Evolutionary conservation across 2,113 vertebrate genomes (phyloP), one percentile per base, ranked within the genome.

Genomic region (Apteryx mantelli): DNA sequence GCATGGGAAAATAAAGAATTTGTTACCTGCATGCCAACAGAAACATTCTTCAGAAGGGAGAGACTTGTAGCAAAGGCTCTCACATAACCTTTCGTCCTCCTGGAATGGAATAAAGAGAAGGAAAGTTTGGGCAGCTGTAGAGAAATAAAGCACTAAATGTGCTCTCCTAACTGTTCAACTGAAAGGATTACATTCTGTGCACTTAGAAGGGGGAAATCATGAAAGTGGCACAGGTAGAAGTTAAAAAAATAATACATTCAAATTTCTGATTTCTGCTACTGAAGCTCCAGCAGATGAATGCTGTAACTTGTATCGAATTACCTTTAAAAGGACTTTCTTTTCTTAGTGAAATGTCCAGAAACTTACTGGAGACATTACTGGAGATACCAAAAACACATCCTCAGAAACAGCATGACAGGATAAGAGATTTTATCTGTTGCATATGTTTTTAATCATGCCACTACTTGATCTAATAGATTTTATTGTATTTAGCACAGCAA

Each of bases 391-490:
- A 84, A 87, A 2, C 24, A 40, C 8, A 74, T 70, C 76, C 36
- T 81, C 34, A 92, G 14, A 93, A 78, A 28, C 38, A 88, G 77
- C 9, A 50, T 3, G 17, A 53, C 21, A 60, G 44, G 3, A 88
- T 38, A 77, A 91, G 90, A 86, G 18, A 65, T 88, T 90, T 86
- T 92, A 81, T 78, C 86, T 91, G 46, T 88, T n/a, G 11, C 9
- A 20, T 77, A 5, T 34, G 46, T 48, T 17, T 75, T 86, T 56
- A 86, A 46, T n/a, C 42, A 82, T 78, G 46, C 15, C 44, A 77
- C 68, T 71, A 3, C 79, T 91, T 91, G 40, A 78, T 86, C 40
- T 88, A 74, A 58, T 1, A 69, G 53, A 65, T 19, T 88, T 24
- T 81, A 55, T 79, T 36, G 6, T 65, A 64, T 25, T 22, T 55